Percentiles rank a stretch among this genome's conserved stretches.
phyloP scores from a whole-genome alignment of 1,140 invertebrate genomes.

The Cecropterus lyciades region DNA sequence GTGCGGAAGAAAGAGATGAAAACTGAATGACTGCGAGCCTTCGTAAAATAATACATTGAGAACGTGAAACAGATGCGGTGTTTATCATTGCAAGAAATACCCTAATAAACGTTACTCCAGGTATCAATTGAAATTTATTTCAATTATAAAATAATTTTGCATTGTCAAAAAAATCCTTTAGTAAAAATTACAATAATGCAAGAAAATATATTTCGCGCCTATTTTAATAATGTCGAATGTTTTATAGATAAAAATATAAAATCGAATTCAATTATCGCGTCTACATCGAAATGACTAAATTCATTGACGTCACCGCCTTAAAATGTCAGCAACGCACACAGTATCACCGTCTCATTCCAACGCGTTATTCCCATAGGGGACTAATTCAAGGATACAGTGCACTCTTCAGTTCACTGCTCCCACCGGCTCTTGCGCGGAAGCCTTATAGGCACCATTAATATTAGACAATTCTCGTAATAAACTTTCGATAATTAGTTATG shows the following conservation, averaged over 20 bases:
- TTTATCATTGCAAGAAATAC: no score
- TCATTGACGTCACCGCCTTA: constrained; percentile 62
- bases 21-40: constrained; percentile 56
- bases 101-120: no score
- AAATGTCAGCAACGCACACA: constrained; percentile 60
- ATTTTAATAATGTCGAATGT: no score
- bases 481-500: constrained; percentile 12
- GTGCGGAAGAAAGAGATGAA: constrained; percentile 67
- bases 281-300: constrained; percentile 14
- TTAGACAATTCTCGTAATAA: constrained; percentile 28
- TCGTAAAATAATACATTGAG: constrained; percentile 39
- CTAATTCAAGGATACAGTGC: constrained; percentile 74
- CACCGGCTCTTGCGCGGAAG: constrained; percentile 60
- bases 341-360: constrained; percentile 52
- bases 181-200: no score
- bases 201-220: no score
- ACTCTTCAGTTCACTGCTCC: constrained; percentile 78
- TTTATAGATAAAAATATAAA: no score
- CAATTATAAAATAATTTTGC: no score
- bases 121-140: no score
- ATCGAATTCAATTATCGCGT: constrained; percentile 5
- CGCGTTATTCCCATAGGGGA: constrained; percentile 63
- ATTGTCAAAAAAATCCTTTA: no score
- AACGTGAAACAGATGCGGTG: constrained; percentile 7
- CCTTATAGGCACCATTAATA: constrained; percentile 51